Conservation (phyloP, 2,888 invertebrate species). For the Lumbricus terrestris region DNA sequence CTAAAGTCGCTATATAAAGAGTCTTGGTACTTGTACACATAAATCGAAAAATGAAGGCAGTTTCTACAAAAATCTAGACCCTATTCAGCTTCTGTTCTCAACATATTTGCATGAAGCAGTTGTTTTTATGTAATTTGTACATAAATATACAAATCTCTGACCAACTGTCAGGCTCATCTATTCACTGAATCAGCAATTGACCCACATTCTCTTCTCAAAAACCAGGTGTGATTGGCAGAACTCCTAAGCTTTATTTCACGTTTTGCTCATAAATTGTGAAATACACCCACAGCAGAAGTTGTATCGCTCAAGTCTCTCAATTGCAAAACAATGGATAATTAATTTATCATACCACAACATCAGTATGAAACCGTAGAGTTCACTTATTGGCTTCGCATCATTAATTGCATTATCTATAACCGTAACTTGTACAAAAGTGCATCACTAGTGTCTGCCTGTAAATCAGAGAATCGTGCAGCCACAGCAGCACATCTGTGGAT, state of each 20-base stretch:
- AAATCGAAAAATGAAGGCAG: not conserved
- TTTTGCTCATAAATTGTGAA: not conserved
- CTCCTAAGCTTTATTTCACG: conserved; percentile 3
- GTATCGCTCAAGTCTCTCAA: not conserved
- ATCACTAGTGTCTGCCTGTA: not conserved
- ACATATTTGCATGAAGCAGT: not conserved
- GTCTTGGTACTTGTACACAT: not conserved
- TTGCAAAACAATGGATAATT: not conserved
- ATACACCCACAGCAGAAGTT: not conserved
- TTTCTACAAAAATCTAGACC: not conserved
- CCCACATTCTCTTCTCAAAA: too few relatives aligned
- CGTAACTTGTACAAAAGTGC: not conserved
- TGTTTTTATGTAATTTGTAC: not conserved
- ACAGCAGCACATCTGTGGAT: conserved; percentile 58
- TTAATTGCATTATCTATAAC: not conserved
- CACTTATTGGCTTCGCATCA: not conserved
- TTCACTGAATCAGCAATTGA: not conserved
- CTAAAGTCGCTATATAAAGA: not conserved
- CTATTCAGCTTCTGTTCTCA: not conserved
- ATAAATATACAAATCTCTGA: too few relatives aligned
- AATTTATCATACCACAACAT: not conserved
- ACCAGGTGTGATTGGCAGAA: not conserved
- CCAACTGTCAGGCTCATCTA: too few relatives aligned
- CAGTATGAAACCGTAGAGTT: not conserved
- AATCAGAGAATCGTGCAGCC: conserved; percentile 50